Percentiles rank a stretch among this genome's conserved stretches.
phyloP scores from a whole-genome alignment of 2,888 invertebrate genomes.

The Boloria selene region DNA sequence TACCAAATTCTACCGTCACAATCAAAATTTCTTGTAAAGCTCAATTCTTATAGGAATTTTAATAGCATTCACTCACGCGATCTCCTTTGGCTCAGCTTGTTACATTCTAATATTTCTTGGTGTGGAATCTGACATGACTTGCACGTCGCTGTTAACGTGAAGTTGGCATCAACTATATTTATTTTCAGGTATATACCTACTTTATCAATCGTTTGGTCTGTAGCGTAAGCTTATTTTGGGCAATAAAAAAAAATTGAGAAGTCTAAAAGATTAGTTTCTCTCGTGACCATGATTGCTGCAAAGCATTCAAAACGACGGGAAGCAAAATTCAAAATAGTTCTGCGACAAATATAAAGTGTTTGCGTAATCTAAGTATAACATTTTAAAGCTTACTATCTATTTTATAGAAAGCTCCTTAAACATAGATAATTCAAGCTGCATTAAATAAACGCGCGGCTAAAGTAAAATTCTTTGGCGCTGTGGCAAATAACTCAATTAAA shows the following conservation, averaged over 20 bases:
- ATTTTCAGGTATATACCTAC: conserved; percentile 2
- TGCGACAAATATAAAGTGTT: no score
- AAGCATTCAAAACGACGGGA: no score
- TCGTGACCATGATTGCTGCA: no score
- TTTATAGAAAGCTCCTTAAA: background rate
- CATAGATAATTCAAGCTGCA: no score
- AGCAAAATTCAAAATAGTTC: no score
- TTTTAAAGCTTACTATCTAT: background rate
- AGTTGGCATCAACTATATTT: background rate
- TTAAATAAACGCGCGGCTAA: no score
- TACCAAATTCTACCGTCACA: background rate
- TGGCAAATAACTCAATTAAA: no score
- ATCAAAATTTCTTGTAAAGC: background rate
- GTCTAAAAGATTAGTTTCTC: no score
- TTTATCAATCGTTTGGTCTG: background rate
- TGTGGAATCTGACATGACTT: conserved; percentile 9
- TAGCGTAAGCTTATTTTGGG: background rate
- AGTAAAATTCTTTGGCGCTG: no score
- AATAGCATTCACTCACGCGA: conserved; percentile 8
- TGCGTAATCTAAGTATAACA: no score
- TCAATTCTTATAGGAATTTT: background rate
- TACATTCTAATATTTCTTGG: background rate
- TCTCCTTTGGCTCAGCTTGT: background rate
- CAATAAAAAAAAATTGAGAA: no score
- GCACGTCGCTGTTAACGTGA: background rate